phyloP scores from a whole-genome alignment of 2,888 invertebrate species.

The Dasysyrphus tricinctus region DNA sequence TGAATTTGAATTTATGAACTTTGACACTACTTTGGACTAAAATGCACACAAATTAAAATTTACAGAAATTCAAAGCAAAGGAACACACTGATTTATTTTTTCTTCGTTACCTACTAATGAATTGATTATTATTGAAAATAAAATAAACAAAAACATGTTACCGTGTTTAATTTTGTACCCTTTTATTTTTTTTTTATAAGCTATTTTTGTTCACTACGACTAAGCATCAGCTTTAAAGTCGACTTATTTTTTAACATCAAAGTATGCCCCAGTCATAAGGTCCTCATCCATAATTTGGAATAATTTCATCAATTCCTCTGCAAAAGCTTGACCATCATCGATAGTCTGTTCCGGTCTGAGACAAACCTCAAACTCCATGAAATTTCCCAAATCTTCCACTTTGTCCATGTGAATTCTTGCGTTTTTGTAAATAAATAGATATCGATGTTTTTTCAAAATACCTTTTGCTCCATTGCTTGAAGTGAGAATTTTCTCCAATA shows the following conservation, averaged over 20 bases:
- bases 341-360: slow-evolving; percentile 84
- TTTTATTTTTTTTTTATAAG: no score
- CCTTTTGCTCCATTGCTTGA: slow-evolving; percentile 88
- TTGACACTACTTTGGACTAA: no score
- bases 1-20: no score
- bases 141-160: no score
- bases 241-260: slow-evolving; percentile 82
- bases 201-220: no score
- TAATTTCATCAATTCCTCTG: slow-evolving; percentile 84
- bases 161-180: no score
- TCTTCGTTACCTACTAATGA: no score
- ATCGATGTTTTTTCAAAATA: slow-evolving; percentile 89
- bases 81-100: no score
- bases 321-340: slow-evolving; percentile 85
- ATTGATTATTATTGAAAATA: no score
- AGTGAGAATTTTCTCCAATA: slow-evolving; percentile 85
- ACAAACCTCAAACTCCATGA: slow-evolving; percentile 88
- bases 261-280: slow-evolving; percentile 85
- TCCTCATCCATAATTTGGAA: slow-evolving; percentile 84
- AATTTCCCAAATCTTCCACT: slow-evolving; percentile 88
- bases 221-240: no score
- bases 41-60: no score
- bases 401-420: slow-evolving; percentile 94
- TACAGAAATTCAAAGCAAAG: no score
- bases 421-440: slow-evolving; percentile 90